Evolutionary conservation across 1,140 invertebrate genomes (phyloP), one percentile per base, ranked within the genome.

Genomic region (Conopomorpha cramerella): DNA sequence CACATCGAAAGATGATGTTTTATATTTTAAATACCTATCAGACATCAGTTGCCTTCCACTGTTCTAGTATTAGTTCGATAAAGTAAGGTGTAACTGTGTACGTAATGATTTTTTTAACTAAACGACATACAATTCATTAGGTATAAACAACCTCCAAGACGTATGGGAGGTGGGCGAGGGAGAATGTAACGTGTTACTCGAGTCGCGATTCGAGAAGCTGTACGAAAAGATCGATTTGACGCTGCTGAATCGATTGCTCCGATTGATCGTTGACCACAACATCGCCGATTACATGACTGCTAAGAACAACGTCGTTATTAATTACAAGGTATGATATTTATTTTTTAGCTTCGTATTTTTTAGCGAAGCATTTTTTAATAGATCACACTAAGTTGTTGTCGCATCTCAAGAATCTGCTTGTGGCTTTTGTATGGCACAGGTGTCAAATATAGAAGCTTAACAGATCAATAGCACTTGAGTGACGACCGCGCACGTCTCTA

Each of bases 281-380:
- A 99, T 99, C 63, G 98, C 98, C 51, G 98, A 99, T 88, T 99
- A 99, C 64, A 99, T 99, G 95, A 99, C 97, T 1, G 96, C 98
- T 4, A 99, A 99, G 65, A 99, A 99, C 73, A 99, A 99, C 76
- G 95, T 99, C 15, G 93, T 98, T 14, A 99, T 99, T 37, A 99
- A 99, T 78, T 99, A 99, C 71, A 99, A 99, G 81, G 84, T 85
- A 43, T 16, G n/a, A n/a, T n/a, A n/a, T n/a, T n/a, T n/a, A n/a
- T n/a, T n/a, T n/a, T n/a, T n/a, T n/a, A n/a, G n/a, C n/a, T n/a
- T n/a, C n/a, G n/a, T n/a, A n/a, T n/a, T n/a, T n/a, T n/a, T n/a
- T n/a, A n/a, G n/a, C n/a, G n/a, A n/a, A n/a, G n/a, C n/a, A n/a
- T n/a, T n/a, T n/a, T n/a, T n/a, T n/a, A n/a, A n/a, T n/a, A n/a